These are phyloP conservation scores for Colletes collaris DNA, from an alignment of 2,888 invertebrate genomes.

Conservation along the genomic window DNA sequence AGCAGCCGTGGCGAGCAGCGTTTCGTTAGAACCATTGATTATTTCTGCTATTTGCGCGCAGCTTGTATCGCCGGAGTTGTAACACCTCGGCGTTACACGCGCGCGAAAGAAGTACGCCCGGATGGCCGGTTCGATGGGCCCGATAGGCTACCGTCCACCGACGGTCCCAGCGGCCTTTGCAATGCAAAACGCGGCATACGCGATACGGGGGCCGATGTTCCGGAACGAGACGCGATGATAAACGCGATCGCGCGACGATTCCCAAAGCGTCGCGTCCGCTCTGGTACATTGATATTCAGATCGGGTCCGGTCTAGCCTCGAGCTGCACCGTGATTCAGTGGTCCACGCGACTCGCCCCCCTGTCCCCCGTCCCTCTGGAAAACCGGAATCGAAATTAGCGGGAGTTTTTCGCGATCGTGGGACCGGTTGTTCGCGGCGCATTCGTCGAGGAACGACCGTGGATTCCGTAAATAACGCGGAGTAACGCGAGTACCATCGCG, in stretches of 20 bases:
- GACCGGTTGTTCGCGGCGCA: constrained; percentile 56
- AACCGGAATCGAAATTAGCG: constrained; percentile 48
- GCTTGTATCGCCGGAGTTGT: constrained; percentile 22
- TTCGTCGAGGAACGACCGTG: constrained; percentile 17
- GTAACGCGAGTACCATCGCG: constrained; percentile 35
- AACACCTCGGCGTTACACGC: constrained; percentile 33
- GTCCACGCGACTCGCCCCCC: not conserved
- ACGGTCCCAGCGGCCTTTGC: constrained; percentile 26
- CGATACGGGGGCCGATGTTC: constrained; percentile 25
- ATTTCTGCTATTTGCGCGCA: constrained; percentile 45
- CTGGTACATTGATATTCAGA: constrained; percentile 60
- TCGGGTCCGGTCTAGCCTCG: constrained; percentile 17
- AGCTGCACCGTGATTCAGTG: constrained; percentile 27
- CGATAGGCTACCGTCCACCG: constrained; percentile 26
- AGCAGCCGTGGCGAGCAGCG: constrained; percentile 16
- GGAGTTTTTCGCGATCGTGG: constrained; percentile 2
- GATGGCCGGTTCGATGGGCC: constrained; percentile 14
- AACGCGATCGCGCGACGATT: constrained; percentile 36
- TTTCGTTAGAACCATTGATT: constrained; percentile 54
- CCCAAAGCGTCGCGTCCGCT: constrained; percentile 8
- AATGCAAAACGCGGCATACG: constrained; percentile 42
- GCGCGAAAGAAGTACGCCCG: constrained; percentile 11
- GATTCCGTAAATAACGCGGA: constrained; percentile 36
- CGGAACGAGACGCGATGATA: constrained; percentile 38
- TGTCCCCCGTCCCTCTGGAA: not conserved